Evolutionary conservation across 2,797 vertebrate species (phyloP), one percentile per base, ranked within the genome.

Genomic region (Pyrocephalus nanus): DNA sequence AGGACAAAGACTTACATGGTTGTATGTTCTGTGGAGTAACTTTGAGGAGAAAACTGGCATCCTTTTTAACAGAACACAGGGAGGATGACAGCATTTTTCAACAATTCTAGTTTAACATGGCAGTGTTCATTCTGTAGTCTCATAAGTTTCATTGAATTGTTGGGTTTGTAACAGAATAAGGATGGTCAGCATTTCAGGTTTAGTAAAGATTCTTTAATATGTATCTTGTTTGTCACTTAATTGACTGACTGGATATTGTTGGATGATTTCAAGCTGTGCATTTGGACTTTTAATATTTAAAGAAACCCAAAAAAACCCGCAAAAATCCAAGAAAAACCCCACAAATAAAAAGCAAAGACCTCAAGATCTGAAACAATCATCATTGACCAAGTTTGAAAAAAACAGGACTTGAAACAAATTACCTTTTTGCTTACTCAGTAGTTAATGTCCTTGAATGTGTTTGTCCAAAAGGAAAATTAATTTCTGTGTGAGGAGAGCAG

Each of bases 401-500:
- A 55, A 48, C 5, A 8, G 27, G 30, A 57, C 27, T 70, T 64
- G 32, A 75, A 91, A 62, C 25, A 53, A 48, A 5, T 21, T 43
- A 14, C 65, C 23, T 53, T 55, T 29, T 40, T 75, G 12, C 43
- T 86, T 55, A 30, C 54, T 67, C 45, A 42, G 38, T 62, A 58
- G 22, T 66, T 79, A 25, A 23, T 23, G 17, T 51, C 13, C 60
- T 84, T 84, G 60, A 69, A 38, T 70, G 38, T 3, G 14, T 60
- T 84, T 38, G 30, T 50, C 34, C 47, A 51, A 34, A 80, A 51
- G 21, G 15, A 64, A 9, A 58, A 26, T 4, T 4, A 1, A 29
- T 73, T 47, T 55, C 15, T n/a, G 0, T 25, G 30, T 32, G 38
- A 50, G 38, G 29, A 48, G 69, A 25, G 43, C 0, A 1, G 36